Evolutionary conservation across 2,113 vertebrate species (phyloP), one percentile per base, ranked within the genome.

Genomic region (Orycteropus afer): DNA sequence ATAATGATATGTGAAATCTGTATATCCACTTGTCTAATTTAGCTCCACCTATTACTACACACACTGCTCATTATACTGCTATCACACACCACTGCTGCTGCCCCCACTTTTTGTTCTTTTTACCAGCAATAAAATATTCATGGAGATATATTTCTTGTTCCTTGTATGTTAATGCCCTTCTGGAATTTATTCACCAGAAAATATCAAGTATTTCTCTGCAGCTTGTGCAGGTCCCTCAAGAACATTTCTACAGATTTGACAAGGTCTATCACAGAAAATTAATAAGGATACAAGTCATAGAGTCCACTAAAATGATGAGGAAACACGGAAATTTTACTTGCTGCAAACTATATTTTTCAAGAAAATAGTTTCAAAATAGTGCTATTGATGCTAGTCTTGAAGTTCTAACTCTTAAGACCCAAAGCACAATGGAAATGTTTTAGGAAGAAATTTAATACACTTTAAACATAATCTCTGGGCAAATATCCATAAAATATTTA

Each of bases 401-500:
- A 84, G 53, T 94, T 96, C 37, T 65, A 89, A 93, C 4, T 77
- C 47, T 78, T 93, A 94, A 96, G 53, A 82, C 7, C n/a, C 37
- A 84, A 49, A 88, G 40, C 47, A 49, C n/a, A 93, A 77, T 93
- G 74, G 57, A 89, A 90, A 94, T 76, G 84, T 92, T 94, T 97
- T 91, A 93, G 69, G 63, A 92, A 90, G n/a, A 88, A 93, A 69
- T 88, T 87, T 83, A 95, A 97, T 88, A 90, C 0, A 94, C 7
- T 92, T 96, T 94, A 92, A 96, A 94, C 67, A 94, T 25, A 90
- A 76, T 96, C 34, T 92, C 40, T 88, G 88, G 73, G 82, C 51
- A 95, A 61, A 93, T 34, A 81, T 47, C 51, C 67, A 90, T 80
- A 94, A 95, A 95, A 65, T 71, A 95, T 32, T 86, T 92, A 45